Conservation (phyloP, 1,140 invertebrate genomes). For the Euschistus heros region DNA sequence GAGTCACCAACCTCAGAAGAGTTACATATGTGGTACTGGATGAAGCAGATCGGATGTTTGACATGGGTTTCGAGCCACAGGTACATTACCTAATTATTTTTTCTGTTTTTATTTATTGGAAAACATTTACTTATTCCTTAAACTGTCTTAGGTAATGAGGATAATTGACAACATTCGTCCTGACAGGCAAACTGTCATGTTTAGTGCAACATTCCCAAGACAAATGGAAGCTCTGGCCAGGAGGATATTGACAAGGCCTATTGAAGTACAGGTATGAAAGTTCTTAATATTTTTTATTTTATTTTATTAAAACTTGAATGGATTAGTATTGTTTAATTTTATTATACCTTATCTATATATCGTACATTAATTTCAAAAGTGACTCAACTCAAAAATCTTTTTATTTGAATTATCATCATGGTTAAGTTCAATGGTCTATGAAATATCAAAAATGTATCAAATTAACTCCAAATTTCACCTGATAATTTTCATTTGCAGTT, state of each 20-base stretch:
- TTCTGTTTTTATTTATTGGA: neutral
- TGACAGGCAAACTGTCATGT: conserved; percentile 96
- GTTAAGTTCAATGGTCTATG: too few relatives aligned
- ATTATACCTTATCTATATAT: too few relatives aligned
- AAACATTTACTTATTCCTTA: neutral
- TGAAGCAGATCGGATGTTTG: conserved; percentile 99
- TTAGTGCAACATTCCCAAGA: conserved; percentile 96
- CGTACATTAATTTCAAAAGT: too few relatives aligned
- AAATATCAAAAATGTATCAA: too few relatives aligned
- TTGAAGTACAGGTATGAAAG: conserved; percentile 73
- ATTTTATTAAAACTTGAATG: too few relatives aligned
- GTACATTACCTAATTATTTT: conserved; percentile 37
- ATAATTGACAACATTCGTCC: conserved; percentile 96
- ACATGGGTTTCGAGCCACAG: conserved; percentile 99
- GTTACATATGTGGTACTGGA: conserved; percentile 97
- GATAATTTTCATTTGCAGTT: too few relatives aligned
- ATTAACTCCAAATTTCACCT: too few relatives aligned
- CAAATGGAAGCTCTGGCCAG: conserved; percentile 98
- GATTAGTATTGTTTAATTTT: too few relatives aligned
- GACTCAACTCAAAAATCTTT: too few relatives aligned
- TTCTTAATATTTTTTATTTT: too few relatives aligned
- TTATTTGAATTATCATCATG: too few relatives aligned
- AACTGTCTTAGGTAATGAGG: conserved; percentile 65
- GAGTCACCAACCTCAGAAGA: conserved; percentile 90
- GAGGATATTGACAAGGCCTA: conserved; percentile 84